Percentiles rank a stretch among this genome's conserved stretches.
phyloP scores from a whole-genome alignment of 2,888 invertebrate species.

The Tenthredo distinguenda region DNA sequence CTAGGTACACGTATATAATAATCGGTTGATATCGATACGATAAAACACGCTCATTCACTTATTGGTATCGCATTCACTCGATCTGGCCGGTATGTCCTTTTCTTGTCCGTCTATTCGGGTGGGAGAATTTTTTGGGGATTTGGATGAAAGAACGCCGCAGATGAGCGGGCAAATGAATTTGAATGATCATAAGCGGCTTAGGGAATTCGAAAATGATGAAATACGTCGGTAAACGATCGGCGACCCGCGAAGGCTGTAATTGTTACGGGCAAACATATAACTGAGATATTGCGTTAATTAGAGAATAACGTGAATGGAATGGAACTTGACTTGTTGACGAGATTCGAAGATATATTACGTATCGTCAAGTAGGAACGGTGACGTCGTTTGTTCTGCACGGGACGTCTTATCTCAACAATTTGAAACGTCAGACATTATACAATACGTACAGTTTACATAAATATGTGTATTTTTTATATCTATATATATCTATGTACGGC shows the following conservation, averaged over 20 bases:
- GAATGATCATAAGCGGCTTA: not conserved
- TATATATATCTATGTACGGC: not conserved
- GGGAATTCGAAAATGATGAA: not conserved
- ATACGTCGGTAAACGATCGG: not conserved
- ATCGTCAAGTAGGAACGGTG: not conserved
- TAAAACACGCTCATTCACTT: not conserved
- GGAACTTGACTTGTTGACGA: not conserved
- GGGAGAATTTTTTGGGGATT: not conserved
- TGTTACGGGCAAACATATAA: not conserved
- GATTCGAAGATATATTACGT: not conserved
- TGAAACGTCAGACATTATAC: constrained; percentile 10
- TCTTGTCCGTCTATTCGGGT: not conserved
- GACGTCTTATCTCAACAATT: not conserved
- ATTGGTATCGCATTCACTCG: not conserved
- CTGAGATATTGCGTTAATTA: constrained; percentile 25
- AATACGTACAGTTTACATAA: not conserved
- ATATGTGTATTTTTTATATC: not conserved
- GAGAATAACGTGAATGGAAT: constrained; percentile 10
- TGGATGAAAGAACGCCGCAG: not conserved
- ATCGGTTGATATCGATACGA: not conserved
- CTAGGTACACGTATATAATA: not conserved
- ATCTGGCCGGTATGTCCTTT: no score
- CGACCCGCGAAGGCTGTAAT: not conserved
- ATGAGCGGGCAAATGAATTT: not conserved
- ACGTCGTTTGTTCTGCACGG: not conserved